A percentile compares a stretch with the other conserved stretches of the same genome.
Conservation (phyloP, 2,113 vertebrate genomes). For the Gymnogyps californianus region DNA sequence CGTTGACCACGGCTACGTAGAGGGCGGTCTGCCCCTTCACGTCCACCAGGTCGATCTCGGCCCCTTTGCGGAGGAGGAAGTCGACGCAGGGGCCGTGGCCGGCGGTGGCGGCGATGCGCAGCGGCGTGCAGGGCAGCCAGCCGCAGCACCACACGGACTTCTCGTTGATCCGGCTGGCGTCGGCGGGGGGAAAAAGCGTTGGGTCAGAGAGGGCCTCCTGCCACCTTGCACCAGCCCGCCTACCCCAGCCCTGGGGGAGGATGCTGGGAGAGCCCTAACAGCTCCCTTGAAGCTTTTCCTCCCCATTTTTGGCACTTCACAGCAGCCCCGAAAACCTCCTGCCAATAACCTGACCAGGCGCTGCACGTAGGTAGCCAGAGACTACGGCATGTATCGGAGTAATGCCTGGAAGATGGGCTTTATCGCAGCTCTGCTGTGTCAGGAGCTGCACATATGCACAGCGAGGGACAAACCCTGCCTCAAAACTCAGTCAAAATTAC, state of each 20-base stretch:
- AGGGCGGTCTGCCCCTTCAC: constrained; percentile 94
- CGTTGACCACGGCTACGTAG: constrained; percentile 90
- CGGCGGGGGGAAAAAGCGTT: accelerated
- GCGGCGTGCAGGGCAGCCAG: constrained; percentile 89
- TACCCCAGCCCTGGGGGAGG: background rate
- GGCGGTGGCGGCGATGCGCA: constrained; percentile 88
- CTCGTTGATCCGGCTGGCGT: constrained; percentile 86
- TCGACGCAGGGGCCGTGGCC: constrained; percentile 87
- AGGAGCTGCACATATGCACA: background rate
- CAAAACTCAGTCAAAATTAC: background rate
- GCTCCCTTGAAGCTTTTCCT: background rate
- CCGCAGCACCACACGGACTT: constrained; percentile 94
- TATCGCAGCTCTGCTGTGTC: background rate
- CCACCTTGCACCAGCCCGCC: background rate
- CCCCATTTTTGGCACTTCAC: background rate
- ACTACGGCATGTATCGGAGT: accelerated
- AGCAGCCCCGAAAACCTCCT: background rate
- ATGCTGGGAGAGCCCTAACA: background rate
- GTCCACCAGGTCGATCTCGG: constrained; percentile 89
- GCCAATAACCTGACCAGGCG: background rate
- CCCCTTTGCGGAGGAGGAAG: constrained; percentile 86
- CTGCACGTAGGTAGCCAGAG: background rate
- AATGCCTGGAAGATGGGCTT: background rate
- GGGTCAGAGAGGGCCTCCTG: background rate
- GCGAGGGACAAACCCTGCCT: background rate